Conservation (phyloP, 2,888 invertebrate species). For the Drosophila peninsularis region DNA sequence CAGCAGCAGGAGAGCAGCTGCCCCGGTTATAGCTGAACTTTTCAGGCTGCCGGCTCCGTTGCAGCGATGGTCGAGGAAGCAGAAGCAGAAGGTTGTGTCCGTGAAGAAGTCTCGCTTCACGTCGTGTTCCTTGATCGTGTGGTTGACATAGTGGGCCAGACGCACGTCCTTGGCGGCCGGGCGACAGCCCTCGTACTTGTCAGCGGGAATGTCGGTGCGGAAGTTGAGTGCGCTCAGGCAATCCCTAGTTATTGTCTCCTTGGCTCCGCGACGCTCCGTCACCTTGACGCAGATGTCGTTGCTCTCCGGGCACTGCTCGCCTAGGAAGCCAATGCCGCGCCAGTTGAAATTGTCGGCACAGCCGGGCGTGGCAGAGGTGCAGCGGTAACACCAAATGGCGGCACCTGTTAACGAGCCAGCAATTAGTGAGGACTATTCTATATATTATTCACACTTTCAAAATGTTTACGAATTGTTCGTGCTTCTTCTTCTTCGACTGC, state of each 20-base stretch:
- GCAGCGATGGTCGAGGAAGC: slow-evolving; percentile 95
- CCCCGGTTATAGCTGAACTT: slow-evolving; percentile 23
- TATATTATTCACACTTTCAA: slow-evolving; percentile 1
- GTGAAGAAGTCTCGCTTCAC: slow-evolving; percentile 93
- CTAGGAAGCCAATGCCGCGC: slow-evolving; percentile 90
- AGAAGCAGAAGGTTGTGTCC: slow-evolving; percentile 94
- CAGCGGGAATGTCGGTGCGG: slow-evolving; percentile 94
- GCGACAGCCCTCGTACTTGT: slow-evolving; percentile 95
- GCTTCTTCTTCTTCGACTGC: slow-evolving; percentile 7
- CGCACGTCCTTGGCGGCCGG: slow-evolving; percentile 91
- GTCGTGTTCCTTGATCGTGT: slow-evolving; percentile 93
- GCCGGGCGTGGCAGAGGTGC: slow-evolving; percentile 95
- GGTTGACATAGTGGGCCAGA: slow-evolving; percentile 94
- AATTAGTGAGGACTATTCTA: slow-evolving; percentile 2
- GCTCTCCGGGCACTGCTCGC: slow-evolving; percentile 92
- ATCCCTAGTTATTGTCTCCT: slow-evolving; percentile 92
- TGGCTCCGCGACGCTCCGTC: slow-evolving; percentile 92
- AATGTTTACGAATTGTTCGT: slow-evolving; percentile 5
- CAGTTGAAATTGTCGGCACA: slow-evolving; percentile 94
- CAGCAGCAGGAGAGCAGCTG: slow-evolving; percentile 22
- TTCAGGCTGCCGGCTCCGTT: slow-evolving; percentile 85
- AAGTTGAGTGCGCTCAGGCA: slow-evolving; percentile 92
- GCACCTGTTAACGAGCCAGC: slow-evolving; percentile 84
- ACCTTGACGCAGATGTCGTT: slow-evolving; percentile 96
- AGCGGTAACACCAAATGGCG: slow-evolving; percentile 94